phyloP scores from a whole-genome alignment of 1,140 invertebrate genomes.

The Cydia fagiglandana region DNA sequence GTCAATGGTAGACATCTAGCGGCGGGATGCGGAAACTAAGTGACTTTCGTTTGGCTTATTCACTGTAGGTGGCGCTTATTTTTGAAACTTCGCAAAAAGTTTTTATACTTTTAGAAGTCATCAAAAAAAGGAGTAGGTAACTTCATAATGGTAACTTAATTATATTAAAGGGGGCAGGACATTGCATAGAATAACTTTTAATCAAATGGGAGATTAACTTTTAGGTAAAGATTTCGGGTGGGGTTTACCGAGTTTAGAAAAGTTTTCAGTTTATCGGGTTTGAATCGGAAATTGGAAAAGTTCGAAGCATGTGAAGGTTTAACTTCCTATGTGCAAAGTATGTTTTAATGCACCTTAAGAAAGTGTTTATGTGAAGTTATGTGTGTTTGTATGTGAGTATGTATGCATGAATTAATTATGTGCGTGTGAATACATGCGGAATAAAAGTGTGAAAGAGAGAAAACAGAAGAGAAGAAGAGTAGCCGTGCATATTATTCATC shows the following conservation, averaged over 20 bases:
- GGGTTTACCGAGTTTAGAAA: slow-evolving; percentile 3
- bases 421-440: too few species aligned
- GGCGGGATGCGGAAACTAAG: slow-evolving; percentile 49
- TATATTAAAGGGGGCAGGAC: neutral
- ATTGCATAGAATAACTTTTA: neutral
- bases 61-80: slow-evolving; percentile 55
- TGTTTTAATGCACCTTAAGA: neutral
- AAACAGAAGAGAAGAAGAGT: too few species aligned
- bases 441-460: too few species aligned
- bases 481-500: too few species aligned
- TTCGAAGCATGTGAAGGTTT: neutral
- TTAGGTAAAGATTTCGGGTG: neutral
- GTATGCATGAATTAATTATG: too few species aligned
- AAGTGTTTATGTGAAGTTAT: neutral
- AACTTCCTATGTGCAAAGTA: neutral
- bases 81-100: neutral
- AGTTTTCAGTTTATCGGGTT: neutral
- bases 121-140: neutral
- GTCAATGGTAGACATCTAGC: slow-evolving; percentile 62
- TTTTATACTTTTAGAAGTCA: neutral
- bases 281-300: slow-evolving; percentile 20
- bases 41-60: slow-evolving; percentile 42
- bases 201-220: neutral
- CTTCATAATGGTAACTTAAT: too few species aligned
- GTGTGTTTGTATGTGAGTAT: too few species aligned